Percentiles rank a stretch among this genome's conserved stretches.
Conservation (phyloP, 1,140 invertebrate genomes). For the Drosophila nasuta region DNA sequence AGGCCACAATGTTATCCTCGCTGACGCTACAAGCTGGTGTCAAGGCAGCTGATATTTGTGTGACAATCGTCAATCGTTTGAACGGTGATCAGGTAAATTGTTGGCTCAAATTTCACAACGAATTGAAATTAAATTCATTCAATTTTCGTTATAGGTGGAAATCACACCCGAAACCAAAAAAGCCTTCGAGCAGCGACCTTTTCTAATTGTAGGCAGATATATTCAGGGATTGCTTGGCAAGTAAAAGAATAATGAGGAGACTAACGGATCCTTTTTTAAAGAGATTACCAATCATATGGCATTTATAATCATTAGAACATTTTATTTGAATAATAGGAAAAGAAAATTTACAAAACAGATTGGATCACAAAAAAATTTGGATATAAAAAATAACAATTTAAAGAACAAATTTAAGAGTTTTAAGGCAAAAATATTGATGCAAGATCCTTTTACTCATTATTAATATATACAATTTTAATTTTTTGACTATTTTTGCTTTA, state of each 20-base stretch:
- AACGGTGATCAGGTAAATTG: constrained; percentile 94
- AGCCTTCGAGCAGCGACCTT: constrained; percentile 68
- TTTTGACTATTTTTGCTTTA: no score
- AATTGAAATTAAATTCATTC: background rate
- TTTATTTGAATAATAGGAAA: no score
- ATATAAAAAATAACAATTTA: no score
- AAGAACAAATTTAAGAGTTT: no score
- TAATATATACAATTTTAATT: no score
- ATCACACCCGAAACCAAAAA: constrained; percentile 63
- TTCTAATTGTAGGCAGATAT: constrained; percentile 61
- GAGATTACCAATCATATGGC: no score
- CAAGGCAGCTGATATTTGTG: constrained; percentile 95
- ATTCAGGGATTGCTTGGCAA: constrained; percentile 47
- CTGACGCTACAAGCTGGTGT: constrained; percentile 94
- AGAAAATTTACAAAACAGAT: no score
- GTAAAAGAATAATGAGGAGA: background rate
- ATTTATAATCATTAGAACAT: no score
- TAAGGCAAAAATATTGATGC: no score
- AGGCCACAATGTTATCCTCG: constrained; percentile 95
- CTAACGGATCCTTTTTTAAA: no score
- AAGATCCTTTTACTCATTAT: no score
- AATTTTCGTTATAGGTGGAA: constrained; percentile 33
- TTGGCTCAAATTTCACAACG: background rate
- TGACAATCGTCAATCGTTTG: constrained; percentile 94
- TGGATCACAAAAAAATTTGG: no score